Evolutionary conservation across 2,113 vertebrate species (phyloP).

Genomic region (Sialia sialis): DNA sequence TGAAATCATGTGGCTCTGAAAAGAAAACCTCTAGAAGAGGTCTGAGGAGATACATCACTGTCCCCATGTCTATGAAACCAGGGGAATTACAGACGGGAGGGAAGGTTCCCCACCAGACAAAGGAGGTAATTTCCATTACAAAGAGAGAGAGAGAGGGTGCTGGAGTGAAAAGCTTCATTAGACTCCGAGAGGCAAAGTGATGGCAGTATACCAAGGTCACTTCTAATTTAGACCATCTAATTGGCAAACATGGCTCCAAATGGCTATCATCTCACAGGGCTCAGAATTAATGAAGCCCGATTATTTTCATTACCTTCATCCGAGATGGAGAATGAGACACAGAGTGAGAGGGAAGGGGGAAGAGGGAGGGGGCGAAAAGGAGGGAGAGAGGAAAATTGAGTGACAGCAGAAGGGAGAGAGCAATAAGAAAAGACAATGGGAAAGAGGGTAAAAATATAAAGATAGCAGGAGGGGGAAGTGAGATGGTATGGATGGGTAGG

Average conservation of each 20-base stretch:
- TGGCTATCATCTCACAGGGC: conserved; percentile 94
- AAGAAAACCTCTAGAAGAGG: conserved; percentile 13
- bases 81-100: conserved; percentile 16
- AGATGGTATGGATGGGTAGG: not conserved
- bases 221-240: conserved; percentile 98
- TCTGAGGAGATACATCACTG: conserved; percentile 11
- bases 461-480: not conserved
- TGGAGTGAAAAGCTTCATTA: conserved; percentile 90
- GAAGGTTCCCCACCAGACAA: conserved; percentile 66
- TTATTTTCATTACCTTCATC: conserved; percentile 96
- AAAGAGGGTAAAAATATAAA: not conserved
- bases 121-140: conserved; percentile 83
- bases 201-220: conserved; percentile 95
- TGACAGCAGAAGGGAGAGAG: conserved; percentile 67
- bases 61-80: conserved; percentile 18
- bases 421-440: conserved; percentile 52
- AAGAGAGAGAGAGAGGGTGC: conserved; percentile 81
- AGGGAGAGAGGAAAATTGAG: conserved; percentile 53
- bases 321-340: conserved; percentile 86
- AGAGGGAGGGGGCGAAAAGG: not conserved
- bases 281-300: conserved; percentile 97
- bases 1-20: not conserved
- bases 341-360: conserved; percentile 55
- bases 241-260: conserved; percentile 98
- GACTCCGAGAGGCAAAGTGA: conserved; percentile 82